phyloP scores from a whole-genome alignment of 2,797 vertebrate genomes.

The Hemibagrus guttatus region DNA sequence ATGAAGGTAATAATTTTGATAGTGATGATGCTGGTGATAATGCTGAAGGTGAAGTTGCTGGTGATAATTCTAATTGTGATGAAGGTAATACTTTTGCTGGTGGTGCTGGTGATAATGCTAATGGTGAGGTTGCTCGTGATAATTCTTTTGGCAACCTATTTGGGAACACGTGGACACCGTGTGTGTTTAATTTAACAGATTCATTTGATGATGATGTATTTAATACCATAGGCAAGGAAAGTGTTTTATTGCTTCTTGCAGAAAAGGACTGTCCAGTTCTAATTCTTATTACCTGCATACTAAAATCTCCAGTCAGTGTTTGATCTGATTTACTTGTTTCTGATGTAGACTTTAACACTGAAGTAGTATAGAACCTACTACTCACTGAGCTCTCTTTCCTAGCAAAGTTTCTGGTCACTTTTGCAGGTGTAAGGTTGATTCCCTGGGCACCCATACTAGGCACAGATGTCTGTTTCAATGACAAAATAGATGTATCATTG shows the following conservation, averaged over 20 bases:
- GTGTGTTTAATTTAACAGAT: neutral
- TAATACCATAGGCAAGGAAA: neutral
- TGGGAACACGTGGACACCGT: neutral
- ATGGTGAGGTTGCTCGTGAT: neutral
- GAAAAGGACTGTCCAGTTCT: neutral
- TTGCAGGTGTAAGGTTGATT: neutral
- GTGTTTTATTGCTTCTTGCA: neutral
- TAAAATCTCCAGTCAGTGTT: neutral
- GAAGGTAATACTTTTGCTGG: slow-evolving; percentile 17
- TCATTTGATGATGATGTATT: neutral
- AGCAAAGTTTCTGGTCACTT: neutral
- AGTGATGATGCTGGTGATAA: slow-evolving; percentile 40
- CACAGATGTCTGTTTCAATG: neutral
- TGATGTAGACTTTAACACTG: slow-evolving; percentile 5
- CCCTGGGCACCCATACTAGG: neutral
- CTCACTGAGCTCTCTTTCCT: neutral
- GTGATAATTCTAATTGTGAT: too few relatives aligned
- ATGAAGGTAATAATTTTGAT: neutral
- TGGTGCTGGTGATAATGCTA: slow-evolving; percentile 33
- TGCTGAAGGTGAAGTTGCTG: neutral
- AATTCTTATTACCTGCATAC: neutral
- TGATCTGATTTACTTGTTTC: neutral
- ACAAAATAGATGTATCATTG: slow-evolving; percentile 10
- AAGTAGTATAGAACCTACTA: slow-evolving; percentile 6
- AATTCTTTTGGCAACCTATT: neutral